These are phyloP conservation scores for Saccopteryx leptura DNA, from an alignment of 2,113 vertebrate species.

Conservation along the genomic window DNA sequence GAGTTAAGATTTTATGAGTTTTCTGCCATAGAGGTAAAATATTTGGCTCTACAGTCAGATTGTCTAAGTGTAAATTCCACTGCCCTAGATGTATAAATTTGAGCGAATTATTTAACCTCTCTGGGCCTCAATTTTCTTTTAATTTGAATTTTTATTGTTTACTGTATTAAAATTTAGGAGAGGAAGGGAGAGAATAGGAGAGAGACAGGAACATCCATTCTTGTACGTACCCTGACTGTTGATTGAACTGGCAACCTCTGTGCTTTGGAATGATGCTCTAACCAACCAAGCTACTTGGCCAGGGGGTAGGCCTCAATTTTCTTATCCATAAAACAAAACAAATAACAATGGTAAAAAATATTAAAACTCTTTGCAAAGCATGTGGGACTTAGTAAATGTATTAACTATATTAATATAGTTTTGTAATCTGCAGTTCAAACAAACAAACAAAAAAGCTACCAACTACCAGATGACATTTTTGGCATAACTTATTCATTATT, in stretches of 20 bases:
- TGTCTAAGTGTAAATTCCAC: not conserved
- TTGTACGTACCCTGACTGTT: no score
- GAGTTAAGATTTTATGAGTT: not conserved
- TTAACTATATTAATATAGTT: not conserved
- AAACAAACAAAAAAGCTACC: not conserved
- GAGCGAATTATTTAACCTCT: conserved; percentile 21
- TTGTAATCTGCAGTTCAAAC: not conserved
- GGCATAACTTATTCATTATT: not conserved
- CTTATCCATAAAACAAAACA: not conserved
- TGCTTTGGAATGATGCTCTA: no score
- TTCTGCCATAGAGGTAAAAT: not conserved
- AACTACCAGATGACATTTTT: not conserved
- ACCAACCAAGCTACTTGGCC: no score
- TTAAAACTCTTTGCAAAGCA: conserved; percentile 12
- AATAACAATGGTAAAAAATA: not conserved
- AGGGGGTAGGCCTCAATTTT: not conserved
- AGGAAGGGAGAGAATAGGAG: no score
- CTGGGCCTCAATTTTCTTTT: not conserved
- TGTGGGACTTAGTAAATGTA: not conserved
- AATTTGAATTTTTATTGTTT: no score
- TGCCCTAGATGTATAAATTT: not conserved
- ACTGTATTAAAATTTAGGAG: no score
- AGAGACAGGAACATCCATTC: no score
- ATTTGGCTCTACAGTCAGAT: not conserved
- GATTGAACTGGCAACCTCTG: no score